These are phyloP conservation scores for Thecophora atra DNA, from an alignment of 2,888 invertebrate species.

Conservation along the genomic window DNA sequence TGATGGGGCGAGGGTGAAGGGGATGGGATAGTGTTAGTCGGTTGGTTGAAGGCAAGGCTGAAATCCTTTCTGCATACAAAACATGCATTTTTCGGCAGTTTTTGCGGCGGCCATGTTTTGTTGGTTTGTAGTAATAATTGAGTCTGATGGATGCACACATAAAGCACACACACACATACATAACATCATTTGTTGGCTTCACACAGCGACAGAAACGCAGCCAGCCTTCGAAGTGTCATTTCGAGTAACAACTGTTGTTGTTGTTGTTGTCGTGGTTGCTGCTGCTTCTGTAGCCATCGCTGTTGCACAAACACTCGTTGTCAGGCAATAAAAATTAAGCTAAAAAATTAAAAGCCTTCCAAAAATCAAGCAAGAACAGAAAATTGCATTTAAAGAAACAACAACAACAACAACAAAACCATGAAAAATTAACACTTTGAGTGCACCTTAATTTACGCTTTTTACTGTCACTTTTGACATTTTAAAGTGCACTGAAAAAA, in stretches of 20 bases:
- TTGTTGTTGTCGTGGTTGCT: constrained; percentile 20
- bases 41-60: not conserved
- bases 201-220: not conserved
- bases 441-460: constrained; percentile 38
- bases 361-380: not conserved
- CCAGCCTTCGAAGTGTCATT: not conserved
- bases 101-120: constrained; percentile 44
- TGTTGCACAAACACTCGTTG: constrained; percentile 38
- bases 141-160: constrained; percentile 38
- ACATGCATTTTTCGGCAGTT: constrained; percentile 33
- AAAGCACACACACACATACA: not conserved
- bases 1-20: not conserved
- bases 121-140: constrained; percentile 52
- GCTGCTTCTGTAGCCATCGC: constrained; percentile 8
- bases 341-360: constrained; percentile 40
- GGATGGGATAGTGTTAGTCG: not conserved
- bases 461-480: constrained; percentile 33
- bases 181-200: constrained; percentile 11
- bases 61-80: constrained; percentile 23
- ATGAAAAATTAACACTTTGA: constrained; percentile 35
- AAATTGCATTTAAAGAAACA: not conserved
- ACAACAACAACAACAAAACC: constrained; percentile 9
- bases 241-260: constrained; percentile 5
- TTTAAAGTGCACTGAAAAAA: constrained; percentile 16
- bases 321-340: constrained; percentile 43